Percentiles rank a stretch among this genome's conserved stretches.
These are phyloP conservation scores for Syngnathus floridae DNA, from an alignment of 2,113 vertebrate species.

Conservation along the genomic window DNA sequence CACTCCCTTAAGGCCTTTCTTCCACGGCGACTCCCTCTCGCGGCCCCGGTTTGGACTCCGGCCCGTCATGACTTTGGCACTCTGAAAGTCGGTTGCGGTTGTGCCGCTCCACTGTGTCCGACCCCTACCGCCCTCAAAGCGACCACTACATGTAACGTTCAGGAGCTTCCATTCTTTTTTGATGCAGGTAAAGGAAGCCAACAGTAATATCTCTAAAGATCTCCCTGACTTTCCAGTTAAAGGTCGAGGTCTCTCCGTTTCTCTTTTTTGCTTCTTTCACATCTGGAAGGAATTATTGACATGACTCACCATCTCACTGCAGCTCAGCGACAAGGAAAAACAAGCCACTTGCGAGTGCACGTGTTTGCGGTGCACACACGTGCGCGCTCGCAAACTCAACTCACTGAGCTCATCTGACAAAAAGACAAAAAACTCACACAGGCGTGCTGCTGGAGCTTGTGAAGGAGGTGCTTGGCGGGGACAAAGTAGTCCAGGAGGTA, in stretches of 20 bases:
- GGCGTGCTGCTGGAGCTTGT: constrained; percentile 85
- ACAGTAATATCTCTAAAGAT: constrained; percentile 32
- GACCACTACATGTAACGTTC: constrained; percentile 34
- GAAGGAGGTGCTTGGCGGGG: constrained; percentile 86
- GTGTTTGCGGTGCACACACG: constrained; percentile 1
- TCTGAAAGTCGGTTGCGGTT: constrained; percentile 22
- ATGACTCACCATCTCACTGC: constrained; percentile 66
- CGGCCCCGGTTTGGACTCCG: not conserved
- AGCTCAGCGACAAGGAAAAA: constrained; percentile 62
- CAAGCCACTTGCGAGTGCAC: constrained; percentile 24
- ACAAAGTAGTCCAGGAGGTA: constrained; percentile 89
- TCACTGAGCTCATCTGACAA: not conserved
- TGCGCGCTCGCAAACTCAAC: not conserved
- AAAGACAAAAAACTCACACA: constrained; percentile 75
- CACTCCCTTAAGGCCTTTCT: constrained; percentile 22
- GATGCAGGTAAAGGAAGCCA: constrained; percentile 44
- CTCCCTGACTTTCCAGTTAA: constrained; percentile 14
- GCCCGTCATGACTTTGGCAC: constrained; percentile 17
- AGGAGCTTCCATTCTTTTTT: constrained; percentile 25
- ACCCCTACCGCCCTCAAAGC: constrained; percentile 48
- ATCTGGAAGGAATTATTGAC: constrained; percentile 73
- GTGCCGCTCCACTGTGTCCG: constrained; percentile 45
- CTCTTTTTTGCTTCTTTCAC: constrained; percentile 50
- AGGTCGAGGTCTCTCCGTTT: constrained; percentile 10
- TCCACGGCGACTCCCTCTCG: constrained; percentile 6